Evolutionary conservation across 2,113 vertebrate genomes (phyloP).

Genomic region (Gymnarchus niloticus): DNA sequence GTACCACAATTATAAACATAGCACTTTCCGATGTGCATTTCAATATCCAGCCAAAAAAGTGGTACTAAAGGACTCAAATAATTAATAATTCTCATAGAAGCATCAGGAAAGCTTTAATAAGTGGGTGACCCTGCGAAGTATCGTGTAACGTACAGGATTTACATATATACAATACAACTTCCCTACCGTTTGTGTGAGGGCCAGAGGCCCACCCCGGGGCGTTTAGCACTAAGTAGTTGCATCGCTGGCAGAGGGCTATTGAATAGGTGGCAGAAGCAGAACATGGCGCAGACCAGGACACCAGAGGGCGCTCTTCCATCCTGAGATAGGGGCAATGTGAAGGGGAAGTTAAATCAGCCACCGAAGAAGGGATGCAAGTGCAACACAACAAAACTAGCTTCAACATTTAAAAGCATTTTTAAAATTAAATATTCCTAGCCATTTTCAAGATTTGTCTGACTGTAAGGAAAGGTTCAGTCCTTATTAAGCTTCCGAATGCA

Average conservation of each 20-base stretch:
- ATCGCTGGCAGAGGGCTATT: constrained; percentile 80
- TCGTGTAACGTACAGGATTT: background rate
- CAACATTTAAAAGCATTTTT: background rate
- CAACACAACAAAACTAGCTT: background rate
- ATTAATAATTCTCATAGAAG: background rate
- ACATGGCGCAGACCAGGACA: constrained; percentile 95
- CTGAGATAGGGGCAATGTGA: constrained; percentile 40
- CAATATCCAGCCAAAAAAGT: background rate
- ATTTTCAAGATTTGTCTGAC: background rate
- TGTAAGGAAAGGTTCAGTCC: background rate
- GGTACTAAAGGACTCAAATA: background rate
- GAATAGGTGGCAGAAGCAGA: constrained; percentile 99
- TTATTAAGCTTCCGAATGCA: background rate
- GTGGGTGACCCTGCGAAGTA: too few species aligned
- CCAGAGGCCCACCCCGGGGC: constrained; percentile 85
- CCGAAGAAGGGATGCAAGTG: background rate
- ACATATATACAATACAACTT: background rate
- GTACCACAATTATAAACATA: background rate
- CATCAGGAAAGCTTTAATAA: background rate
- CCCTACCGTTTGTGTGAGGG: constrained; percentile 87
- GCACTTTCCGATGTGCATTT: background rate
- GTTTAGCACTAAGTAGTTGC: constrained; percentile 86
- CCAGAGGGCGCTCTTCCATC: constrained; percentile 86
- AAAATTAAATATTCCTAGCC: background rate
- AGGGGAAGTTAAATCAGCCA: background rate